Conservation (phyloP, 2,797 vertebrate species). For the Paramormyrops hopkinsi region DNA sequence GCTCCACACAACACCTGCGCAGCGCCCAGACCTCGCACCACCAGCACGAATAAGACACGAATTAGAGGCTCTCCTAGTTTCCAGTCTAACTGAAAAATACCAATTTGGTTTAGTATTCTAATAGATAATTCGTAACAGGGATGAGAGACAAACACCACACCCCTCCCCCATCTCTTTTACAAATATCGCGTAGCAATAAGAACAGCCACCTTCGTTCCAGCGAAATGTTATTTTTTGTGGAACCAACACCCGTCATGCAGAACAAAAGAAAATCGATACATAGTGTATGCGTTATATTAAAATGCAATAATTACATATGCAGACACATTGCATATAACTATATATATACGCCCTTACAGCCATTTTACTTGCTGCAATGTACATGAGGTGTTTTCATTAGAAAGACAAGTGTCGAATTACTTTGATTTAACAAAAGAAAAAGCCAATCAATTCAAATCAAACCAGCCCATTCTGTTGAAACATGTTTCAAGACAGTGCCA, state of each 20-base stretch:
- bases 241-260: background rate
- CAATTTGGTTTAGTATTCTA: background rate
- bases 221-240: background rate
- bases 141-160: slow-evolving; percentile 48
- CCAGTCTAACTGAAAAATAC: background rate
- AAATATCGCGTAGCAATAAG: slow-evolving; percentile 45
- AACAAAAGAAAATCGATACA: background rate
- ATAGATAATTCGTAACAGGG: slow-evolving; percentile 46
- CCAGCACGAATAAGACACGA: background rate
- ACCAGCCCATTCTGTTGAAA: slow-evolving; percentile 60
- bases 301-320: background rate
- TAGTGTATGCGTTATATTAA: background rate
- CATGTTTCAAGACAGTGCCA: slow-evolving; percentile 15
- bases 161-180: slow-evolving; percentile 54
- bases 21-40: background rate
- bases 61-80: background rate
- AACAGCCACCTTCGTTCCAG: background rate
- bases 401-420: slow-evolving; percentile 3
- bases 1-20: slow-evolving; percentile 27
- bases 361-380: background rate
- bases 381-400: background rate
- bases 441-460: slow-evolving; percentile 43
- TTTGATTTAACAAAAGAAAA: slow-evolving; percentile 17
- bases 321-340: background rate
- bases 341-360: background rate